These are phyloP conservation scores for Melanerpes formicivorus DNA, from an alignment of 2,113 vertebrate species.

Conservation along the genomic window DNA sequence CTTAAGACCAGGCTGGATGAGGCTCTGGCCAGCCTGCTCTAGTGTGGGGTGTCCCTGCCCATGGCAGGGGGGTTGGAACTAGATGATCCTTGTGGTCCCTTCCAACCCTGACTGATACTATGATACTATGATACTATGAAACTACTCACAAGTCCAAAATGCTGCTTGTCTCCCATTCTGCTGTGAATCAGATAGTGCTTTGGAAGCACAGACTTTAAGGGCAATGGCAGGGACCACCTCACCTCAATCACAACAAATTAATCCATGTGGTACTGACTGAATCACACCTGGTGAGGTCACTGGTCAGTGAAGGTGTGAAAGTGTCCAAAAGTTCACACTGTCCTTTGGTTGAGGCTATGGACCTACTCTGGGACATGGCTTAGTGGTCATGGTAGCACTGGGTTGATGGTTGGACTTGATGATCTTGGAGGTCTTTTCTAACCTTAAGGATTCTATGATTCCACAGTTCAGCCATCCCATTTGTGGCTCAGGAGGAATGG, in stretches of 20 bases:
- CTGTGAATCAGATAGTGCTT: neutral
- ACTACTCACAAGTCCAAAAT: neutral
- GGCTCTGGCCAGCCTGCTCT: no score
- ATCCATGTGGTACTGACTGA: accelerated
- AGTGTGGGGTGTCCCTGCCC: no score
- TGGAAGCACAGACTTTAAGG: neutral
- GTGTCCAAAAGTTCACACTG: neutral
- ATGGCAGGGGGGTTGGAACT: no score
- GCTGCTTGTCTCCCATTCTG: neutral
- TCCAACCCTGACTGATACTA: no score
- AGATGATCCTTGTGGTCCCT: no score
- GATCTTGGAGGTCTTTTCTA: no score
- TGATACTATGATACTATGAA: neutral
- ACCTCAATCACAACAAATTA: neutral
- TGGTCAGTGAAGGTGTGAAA: neutral
- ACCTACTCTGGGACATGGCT: no score
- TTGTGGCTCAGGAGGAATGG: neutral
- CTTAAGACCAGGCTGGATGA: no score
- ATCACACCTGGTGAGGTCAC: neutral
- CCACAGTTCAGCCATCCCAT: accelerated
- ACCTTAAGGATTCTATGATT: no score
- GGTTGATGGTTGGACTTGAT: no score
- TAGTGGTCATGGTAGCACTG: no score
- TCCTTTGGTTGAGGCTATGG: neutral
- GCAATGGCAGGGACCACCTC: neutral